These are phyloP conservation scores for Seira ritae DNA, from an alignment of 2,888 invertebrate species.

Conservation along the genomic window DNA sequence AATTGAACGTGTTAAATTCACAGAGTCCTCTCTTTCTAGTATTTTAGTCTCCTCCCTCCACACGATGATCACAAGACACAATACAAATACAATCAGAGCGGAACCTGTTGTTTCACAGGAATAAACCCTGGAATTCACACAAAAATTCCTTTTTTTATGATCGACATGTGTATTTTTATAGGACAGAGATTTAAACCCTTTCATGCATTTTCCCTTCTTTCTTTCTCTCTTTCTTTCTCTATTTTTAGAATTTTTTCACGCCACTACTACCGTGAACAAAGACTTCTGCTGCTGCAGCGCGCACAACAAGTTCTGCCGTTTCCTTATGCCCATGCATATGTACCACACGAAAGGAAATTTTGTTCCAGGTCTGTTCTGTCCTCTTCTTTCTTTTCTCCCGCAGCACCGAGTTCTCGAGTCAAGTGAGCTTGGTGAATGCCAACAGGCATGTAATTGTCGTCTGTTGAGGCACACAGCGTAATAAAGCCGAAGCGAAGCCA, in stretches of 20 bases:
- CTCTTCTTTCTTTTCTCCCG: not conserved
- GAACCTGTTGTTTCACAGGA: conserved; percentile 18
- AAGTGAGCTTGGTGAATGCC: conserved; percentile 66
- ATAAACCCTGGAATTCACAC: not conserved
- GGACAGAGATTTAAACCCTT: conserved; percentile 10
- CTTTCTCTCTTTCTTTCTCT: not conserved
- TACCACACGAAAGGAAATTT: not conserved
- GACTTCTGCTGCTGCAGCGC: not conserved
- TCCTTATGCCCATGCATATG: not conserved
- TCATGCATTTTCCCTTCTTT: not conserved
- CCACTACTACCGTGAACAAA: not conserved
- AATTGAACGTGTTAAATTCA: no score
- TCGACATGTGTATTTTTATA: conserved; percentile 22
- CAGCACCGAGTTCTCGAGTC: conserved; percentile 20
- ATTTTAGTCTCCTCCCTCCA: no score
- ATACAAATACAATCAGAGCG: not conserved
- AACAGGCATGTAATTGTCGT: conserved; percentile 65
- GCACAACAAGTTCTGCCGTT: conserved; percentile 15
- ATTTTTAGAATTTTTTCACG: not conserved
- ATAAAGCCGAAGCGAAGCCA: conserved; percentile 47
- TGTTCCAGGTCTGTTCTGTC: not conserved
- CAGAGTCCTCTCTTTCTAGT: no score
- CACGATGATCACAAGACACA: no score
- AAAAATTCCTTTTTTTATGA: conserved; percentile 21
- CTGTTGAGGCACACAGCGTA: conserved; percentile 42